Conservation (phyloP, 2,797 vertebrate genomes). For the Mallotus villosus region DNA sequence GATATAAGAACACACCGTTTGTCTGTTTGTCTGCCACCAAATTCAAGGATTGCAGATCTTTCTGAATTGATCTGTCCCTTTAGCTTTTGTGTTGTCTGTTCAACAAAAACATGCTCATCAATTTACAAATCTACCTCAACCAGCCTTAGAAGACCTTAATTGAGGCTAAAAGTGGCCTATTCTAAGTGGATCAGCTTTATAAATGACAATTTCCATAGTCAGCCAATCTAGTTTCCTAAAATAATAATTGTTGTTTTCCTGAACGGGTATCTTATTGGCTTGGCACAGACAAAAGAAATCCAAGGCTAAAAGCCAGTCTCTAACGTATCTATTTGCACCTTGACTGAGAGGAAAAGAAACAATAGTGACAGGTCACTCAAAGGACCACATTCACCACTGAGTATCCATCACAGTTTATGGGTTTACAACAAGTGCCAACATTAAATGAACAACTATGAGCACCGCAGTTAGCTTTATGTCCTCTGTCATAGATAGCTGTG, state of each 20-base stretch:
- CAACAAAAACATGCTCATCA: too few relatives aligned
- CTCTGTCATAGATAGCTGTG: constrained; percentile 35
- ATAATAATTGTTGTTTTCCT: constrained; percentile 34
- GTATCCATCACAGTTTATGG: constrained; percentile 49
- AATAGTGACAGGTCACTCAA: constrained; percentile 46
- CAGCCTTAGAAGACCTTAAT: not conserved
- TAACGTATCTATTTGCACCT: constrained; percentile 43
- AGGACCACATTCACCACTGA: constrained; percentile 28
- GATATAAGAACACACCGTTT: not conserved
- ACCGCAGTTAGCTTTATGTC: constrained; percentile 53
- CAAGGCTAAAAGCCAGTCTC: constrained; percentile 23
- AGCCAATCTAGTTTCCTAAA: constrained; percentile 14
- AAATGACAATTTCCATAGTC: constrained; percentile 30
- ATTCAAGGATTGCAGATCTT: not conserved
- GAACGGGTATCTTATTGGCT: constrained; percentile 27
- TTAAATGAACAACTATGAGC: constrained; percentile 48
- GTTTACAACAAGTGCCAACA: constrained; percentile 48
- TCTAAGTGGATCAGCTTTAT: constrained; percentile 26
- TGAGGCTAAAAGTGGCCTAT: not conserved
- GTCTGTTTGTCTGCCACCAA: not conserved
- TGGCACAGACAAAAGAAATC: constrained; percentile 35
- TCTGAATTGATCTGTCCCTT: too few relatives aligned
- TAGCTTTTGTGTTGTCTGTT: too few relatives aligned
- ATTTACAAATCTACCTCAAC: too few relatives aligned
- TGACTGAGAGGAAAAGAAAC: constrained; percentile 8